Conservation (phyloP, 2,888 invertebrate genomes). For the Aphidius colemani region DNA sequence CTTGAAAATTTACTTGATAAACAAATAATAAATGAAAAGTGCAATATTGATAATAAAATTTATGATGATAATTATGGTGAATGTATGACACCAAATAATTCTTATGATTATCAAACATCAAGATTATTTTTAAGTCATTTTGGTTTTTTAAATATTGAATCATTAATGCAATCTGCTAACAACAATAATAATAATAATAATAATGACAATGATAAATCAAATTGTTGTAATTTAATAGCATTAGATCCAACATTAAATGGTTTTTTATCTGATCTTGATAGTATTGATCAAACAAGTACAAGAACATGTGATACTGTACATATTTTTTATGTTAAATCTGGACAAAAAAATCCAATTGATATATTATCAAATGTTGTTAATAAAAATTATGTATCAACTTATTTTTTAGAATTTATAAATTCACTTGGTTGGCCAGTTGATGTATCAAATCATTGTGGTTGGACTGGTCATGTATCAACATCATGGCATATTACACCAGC, state of each 20-base stretch:
- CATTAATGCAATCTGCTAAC: slow-evolving; percentile 33
- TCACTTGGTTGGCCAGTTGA: slow-evolving; percentile 88
- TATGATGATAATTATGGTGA: slow-evolving; percentile 67
- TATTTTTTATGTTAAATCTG: slow-evolving; percentile 89
- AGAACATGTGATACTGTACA: slow-evolving; percentile 91
- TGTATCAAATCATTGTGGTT: slow-evolving; percentile 85
- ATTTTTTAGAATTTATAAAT: slow-evolving; percentile 65
- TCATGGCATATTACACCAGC: slow-evolving; percentile 71
- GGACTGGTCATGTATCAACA: slow-evolving; percentile 89
- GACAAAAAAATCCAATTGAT: slow-evolving; percentile 76
- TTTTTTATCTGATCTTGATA: slow-evolving; percentile 79
- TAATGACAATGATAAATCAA: slow-evolving; percentile 41
- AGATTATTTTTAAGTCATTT: slow-evolving; percentile 94
- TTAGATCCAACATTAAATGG: slow-evolving; percentile 73
- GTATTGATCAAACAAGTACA: slow-evolving; percentile 83
- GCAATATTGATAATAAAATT: slow-evolving; percentile 52
- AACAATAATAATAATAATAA: slow-evolving; percentile 50
- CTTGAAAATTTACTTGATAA: slow-evolving; percentile 75
- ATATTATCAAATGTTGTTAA: slow-evolving; percentile 77
- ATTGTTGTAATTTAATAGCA: slow-evolving; percentile 67
- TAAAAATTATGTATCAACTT: slow-evolving; percentile 60
- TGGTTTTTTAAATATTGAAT: slow-evolving; percentile 73
- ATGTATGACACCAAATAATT: slow-evolving; percentile 78
- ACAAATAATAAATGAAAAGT: slow-evolving; percentile 66
- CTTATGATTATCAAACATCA: slow-evolving; percentile 94